Evolutionary conservation across 2,888 invertebrate genomes (phyloP).

Genomic region (Drosophila prolongata): DNA sequence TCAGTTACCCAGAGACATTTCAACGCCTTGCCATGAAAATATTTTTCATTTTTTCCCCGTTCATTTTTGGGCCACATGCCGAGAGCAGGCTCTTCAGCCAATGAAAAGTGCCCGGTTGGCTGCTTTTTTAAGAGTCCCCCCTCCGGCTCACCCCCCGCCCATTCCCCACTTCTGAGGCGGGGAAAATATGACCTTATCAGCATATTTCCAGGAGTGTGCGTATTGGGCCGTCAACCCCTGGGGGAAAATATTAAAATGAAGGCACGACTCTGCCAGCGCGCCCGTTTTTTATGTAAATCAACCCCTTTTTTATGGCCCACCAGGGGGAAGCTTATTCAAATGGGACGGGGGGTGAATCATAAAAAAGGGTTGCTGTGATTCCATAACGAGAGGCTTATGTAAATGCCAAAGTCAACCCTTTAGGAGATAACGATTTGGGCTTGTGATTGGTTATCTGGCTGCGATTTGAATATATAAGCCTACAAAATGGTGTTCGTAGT

Average conservation of each 20-base stretch:
- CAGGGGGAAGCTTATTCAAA: constrained; percentile 74
- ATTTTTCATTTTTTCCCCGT: constrained; percentile 49
- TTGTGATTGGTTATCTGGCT: constrained; percentile 57
- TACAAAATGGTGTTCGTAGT: constrained; percentile 34
- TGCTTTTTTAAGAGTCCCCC: constrained; percentile 54
- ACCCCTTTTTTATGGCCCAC: constrained; percentile 73
- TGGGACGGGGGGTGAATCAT: constrained; percentile 42
- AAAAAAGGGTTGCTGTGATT: constrained; percentile 78
- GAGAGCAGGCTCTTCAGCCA: constrained; percentile 61
- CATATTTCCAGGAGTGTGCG: constrained; percentile 65
- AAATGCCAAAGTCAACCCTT: constrained; percentile 74
- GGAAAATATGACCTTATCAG: constrained; percentile 52
- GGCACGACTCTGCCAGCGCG: constrained; percentile 35
- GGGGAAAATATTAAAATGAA: constrained; percentile 80
- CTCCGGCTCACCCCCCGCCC: constrained; percentile 1
- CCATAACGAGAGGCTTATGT: constrained; percentile 65
- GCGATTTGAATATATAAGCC: constrained; percentile 36
- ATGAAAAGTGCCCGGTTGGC: constrained; percentile 58
- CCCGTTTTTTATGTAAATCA: constrained; percentile 79
- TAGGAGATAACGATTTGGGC: constrained; percentile 33
- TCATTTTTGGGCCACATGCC: constrained; percentile 50
- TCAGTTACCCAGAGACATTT: constrained; percentile 50
- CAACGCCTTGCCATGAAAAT: constrained; percentile 68
- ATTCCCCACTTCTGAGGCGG: neutral
- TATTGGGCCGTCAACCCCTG: constrained; percentile 49